Base-by-base conservation (phyloP, 1,140 invertebrate species). In the Drosophila chauvacae region DNA sequence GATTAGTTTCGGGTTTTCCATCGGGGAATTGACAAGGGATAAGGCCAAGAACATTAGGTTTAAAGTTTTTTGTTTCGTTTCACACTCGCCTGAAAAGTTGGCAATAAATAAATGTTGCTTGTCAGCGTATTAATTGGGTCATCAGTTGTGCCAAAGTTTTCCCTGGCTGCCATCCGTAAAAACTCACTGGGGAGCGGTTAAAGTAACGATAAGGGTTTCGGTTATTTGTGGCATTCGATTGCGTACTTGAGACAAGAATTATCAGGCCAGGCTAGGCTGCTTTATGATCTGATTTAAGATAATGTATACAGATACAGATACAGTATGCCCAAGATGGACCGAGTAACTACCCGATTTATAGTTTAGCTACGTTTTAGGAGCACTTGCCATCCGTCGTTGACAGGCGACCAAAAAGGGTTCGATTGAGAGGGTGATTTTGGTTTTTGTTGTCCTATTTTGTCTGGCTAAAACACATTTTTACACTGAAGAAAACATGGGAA, bases 51-150 rank as follows among this genome's bases (percentile, higher is more conserved):
- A 59, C 30, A 72, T 81, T 50, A 73, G 77, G 80, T 61, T 81
- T 81, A 72, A 59, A 60, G 42, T 73, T 66, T 58, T 26, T 28
- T 28, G 14, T 47, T 16, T 35, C 47, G 30, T 26, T 58, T 61
- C 13, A 30, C 37, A 33, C 37, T 33, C 7, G 65, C 20, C 44
- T n/a, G 28, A 37, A 58, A 71, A 79, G 55, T 72, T 72, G 58
- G 35, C 60, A 68, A 87, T 60, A 86, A 84, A 84, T 83, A 84
- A 44, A 79, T 78, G 73, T 77, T 70, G 62, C 39, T 60, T 76
- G 63, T 59, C 74, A 71, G 23, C 53, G 37, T 56, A 68, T 70
- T 77, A 77, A 77, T 77, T 77, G 74, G 75, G 74, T 53, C 57
- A 75, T 75, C 70, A 75, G 56, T 44, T 64, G 70, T 55, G 60